These are phyloP conservation scores for Fukomys damarensis DNA, from an alignment of 2,113 vertebrate genomes.

Conservation along the genomic window DNA sequence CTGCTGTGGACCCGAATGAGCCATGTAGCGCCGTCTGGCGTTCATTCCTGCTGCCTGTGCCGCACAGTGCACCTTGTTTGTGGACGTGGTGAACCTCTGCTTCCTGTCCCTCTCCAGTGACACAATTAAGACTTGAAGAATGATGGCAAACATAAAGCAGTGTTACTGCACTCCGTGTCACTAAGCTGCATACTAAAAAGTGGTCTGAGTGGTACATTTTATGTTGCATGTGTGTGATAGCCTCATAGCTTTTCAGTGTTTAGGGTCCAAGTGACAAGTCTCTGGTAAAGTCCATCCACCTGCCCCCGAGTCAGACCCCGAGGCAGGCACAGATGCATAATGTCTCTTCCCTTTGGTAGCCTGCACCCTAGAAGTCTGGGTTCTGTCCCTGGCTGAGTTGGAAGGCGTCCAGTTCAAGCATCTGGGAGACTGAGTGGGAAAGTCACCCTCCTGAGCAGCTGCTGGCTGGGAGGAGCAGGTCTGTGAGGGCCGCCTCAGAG, in stretches of 20 bases:
- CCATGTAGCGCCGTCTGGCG: rapidly evolving
- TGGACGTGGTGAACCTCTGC: not conserved
- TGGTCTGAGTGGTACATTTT: not conserved
- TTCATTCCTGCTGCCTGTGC: not conserved
- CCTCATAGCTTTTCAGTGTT: not conserved
- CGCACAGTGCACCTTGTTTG: rapidly evolving
- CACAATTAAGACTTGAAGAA: rapidly evolving
- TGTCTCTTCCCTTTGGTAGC: not conserved
- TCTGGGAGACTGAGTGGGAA: not conserved
- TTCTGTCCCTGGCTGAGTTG: not conserved
- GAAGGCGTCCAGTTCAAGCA: not conserved
- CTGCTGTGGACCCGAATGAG: rapidly evolving
- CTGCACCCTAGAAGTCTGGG: too few relatives aligned
- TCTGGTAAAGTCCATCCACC: rapidly evolving
- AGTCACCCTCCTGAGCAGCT: not conserved
- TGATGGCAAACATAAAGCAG: rapidly evolving
- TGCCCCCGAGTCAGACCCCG: too few relatives aligned
- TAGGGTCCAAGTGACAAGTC: not conserved
- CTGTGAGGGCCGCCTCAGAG: rapidly evolving
- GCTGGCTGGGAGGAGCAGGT: rapidly evolving
- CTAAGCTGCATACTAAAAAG: rapidly evolving
- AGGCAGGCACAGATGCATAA: rapidly evolving
- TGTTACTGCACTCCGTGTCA: rapidly evolving
- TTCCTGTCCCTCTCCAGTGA: not conserved
- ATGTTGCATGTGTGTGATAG: not conserved